Conservation (phyloP, 1,140 invertebrate genomes). For the Gonatopus flavifemur region DNA sequence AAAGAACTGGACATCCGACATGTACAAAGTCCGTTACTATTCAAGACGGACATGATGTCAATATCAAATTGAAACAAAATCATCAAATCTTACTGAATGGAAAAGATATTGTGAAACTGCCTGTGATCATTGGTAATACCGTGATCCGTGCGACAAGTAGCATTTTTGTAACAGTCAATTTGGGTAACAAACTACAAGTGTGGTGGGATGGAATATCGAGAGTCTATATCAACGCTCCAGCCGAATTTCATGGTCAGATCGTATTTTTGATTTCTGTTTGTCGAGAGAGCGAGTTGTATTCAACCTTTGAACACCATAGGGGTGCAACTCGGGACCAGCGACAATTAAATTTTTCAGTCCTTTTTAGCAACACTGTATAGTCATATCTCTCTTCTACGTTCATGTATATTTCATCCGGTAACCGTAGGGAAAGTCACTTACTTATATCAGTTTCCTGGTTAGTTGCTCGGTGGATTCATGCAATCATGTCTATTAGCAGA, state of each 20-base stretch:
- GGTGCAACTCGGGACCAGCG: too few species aligned
- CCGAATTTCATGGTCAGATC: constrained; percentile 65
- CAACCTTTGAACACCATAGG: too few species aligned
- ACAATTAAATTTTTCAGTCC: too few species aligned
- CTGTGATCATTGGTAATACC: constrained; percentile 61
- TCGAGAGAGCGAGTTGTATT: too few species aligned
- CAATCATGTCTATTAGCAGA: too few species aligned
- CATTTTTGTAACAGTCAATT: constrained; percentile 70
- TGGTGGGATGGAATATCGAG: constrained; percentile 84
- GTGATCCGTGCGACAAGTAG: constrained; percentile 75
- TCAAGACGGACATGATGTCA: constrained; percentile 42
- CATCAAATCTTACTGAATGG: constrained; percentile 70
- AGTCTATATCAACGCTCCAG: constrained; percentile 79
- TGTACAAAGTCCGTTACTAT: constrained; percentile 82
- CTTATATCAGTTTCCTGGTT: too few species aligned
- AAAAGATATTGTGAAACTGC: constrained; percentile 68
- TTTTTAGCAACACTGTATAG: too few species aligned
- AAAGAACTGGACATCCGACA: constrained; percentile 65
- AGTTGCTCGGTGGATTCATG: too few species aligned
- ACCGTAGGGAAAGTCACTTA: too few species aligned
- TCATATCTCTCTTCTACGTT: too few species aligned
- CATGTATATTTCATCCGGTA: too few species aligned
- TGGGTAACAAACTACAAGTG: constrained; percentile 75
- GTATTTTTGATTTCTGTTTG: too few species aligned
- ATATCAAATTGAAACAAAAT: constrained; percentile 73